Evolutionary conservation across 2,113 vertebrate species (phyloP).

Genomic region (Emberiza fucata): DNA sequence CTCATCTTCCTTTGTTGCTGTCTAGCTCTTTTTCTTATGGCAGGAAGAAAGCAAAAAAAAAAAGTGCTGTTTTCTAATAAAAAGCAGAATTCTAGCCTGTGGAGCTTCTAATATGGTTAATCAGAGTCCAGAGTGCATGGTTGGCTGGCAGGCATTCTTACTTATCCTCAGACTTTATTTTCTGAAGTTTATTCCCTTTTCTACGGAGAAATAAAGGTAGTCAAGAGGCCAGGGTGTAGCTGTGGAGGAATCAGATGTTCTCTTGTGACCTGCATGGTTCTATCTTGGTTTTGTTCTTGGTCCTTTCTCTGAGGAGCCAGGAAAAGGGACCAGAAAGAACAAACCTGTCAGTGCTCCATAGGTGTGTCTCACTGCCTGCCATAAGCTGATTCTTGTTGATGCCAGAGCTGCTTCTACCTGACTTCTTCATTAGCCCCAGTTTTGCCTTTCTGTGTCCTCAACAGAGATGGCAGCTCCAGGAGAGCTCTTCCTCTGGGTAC

Average conservation of each 20-base stretch:
- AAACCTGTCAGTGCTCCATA: background rate
- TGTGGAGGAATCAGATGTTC: background rate
- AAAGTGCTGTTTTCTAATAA: background rate
- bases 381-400: background rate
- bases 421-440: background rate
- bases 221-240: background rate
- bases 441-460: background rate
- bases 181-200: background rate
- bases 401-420: background rate
- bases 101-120: background rate
- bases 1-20: background rate
- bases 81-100: background rate
- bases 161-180: background rate
- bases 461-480: background rate
- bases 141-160: background rate
- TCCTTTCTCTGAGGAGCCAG: background rate
- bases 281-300: background rate
- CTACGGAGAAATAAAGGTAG: background rate
- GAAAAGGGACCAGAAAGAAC: background rate
- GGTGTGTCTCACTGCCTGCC: background rate
- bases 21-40: background rate
- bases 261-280: rapidly evolving
- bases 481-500: background rate
- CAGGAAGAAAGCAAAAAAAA: background rate
- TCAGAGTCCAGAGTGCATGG: background rate